phyloP scores from a whole-genome alignment of 2,113 vertebrate genomes.

The Arenaria interpres region DNA sequence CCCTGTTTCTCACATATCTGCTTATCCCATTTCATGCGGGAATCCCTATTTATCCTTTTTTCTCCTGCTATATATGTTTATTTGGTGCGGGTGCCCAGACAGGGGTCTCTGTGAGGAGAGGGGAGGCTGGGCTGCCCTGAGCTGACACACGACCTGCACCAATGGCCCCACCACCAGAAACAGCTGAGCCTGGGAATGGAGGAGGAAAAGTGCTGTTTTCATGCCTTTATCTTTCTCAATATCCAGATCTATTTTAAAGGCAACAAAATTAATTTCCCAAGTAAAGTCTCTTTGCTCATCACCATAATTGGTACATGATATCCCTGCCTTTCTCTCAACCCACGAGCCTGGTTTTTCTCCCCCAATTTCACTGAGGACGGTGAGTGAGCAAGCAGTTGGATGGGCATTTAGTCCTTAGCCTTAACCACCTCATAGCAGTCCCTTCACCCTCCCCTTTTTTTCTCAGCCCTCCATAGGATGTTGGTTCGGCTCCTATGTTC shows the following conservation, averaged over 20 bases:
- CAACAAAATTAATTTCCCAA: background rate
- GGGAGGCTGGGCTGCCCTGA: background rate
- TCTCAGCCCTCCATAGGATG: background rate
- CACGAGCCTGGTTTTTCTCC: background rate
- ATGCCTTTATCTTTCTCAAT: background rate
- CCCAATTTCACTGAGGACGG: background rate
- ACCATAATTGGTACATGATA: accelerated
- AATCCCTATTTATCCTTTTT: background rate
- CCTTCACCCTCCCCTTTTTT: background rate
- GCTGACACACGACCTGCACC: background rate
- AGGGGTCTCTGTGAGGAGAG: background rate
- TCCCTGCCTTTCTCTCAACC: background rate
- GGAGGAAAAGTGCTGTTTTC: background rate
- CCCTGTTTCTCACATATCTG: background rate
- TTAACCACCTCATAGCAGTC: background rate
- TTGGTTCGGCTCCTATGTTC: background rate
- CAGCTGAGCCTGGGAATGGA: background rate
- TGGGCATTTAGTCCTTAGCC: background rate
- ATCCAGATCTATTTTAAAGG: background rate
- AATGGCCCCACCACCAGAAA: accelerated
- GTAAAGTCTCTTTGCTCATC: background rate
- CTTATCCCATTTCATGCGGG: background rate
- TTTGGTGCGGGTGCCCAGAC: background rate
- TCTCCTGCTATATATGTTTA: accelerated
- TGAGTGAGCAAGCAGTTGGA: accelerated